Base-by-base conservation (phyloP, 2,888 invertebrate genomes). In the Agonopterix heracliana region DNA sequence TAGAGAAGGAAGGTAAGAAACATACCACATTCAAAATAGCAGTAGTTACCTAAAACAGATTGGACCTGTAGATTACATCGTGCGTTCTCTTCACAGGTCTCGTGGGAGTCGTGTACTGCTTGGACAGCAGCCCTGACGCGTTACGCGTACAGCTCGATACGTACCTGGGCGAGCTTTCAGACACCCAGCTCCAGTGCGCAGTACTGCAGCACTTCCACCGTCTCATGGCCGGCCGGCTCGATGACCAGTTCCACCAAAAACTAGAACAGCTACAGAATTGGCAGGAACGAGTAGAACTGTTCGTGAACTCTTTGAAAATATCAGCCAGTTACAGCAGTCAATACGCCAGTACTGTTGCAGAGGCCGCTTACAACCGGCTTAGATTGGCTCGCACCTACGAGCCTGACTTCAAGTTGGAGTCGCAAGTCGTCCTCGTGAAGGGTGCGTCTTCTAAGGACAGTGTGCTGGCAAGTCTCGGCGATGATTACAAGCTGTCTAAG, bases 1-100 rank as follows among this genome's bases (percentile, higher is more conserved):
- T 79, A 51, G 78, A 80, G 50, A 64, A 60, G 55, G 72, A 80
- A 69, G 79, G 77, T 78, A 74, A 48, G 45, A 38, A 26, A 26
- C 26, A 7, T 26, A 38, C 38, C 5, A 38, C 10, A 38, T 38
- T 38, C 1, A 38, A 36, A 38, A n/a, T 38, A 38, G 26, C 26
- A 38, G 10, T 38, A 38, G 10, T 9, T 38, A 38, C 38, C 38
- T 10, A 38, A 9, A 38, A 38, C 3, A n/a, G n/a, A 38, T 38
- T n/a, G 9, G 10, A 26, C 26, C 26, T 5, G 14, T 14, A 26
- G 26, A 14, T 26, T 26, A 26, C n/a, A 38, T 38, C 5, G n/a
- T 43, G 9, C 26, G 35, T 12, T 40, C 9, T 34, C 34, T 42
- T 50, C 53, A 2, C 53, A 55, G 58, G 60, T 49, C 47, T 51